Conservation (phyloP, 2,888 invertebrate genomes). For the Eupithecia centaureata region DNA sequence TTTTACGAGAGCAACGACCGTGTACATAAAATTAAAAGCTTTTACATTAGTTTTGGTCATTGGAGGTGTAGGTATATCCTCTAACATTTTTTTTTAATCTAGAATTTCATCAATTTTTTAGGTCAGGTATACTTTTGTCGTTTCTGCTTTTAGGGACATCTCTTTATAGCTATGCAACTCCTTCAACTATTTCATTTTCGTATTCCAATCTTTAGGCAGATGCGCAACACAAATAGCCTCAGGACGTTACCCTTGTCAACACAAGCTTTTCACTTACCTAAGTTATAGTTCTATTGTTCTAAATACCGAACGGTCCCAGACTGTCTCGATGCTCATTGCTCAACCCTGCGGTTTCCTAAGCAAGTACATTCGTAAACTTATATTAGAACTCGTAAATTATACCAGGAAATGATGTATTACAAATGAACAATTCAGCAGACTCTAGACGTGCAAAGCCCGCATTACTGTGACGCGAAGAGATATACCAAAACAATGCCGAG, state of each 20-base stretch:
- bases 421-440: constrained; percentile 38
- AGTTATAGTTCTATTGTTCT: constrained; percentile 71
- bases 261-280: constrained; percentile 70
- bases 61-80: neutral
- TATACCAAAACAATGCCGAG: constrained; percentile 64
- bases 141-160: neutral
- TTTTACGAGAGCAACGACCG: constrained; percentile 40
- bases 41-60: constrained; percentile 7
- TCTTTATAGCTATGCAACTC: constrained; percentile 20
- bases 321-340: constrained; percentile 37
- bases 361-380: constrained; percentile 10
- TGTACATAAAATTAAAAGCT: constrained; percentile 39
- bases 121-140: neutral
- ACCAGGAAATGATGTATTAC: constrained; percentile 36
- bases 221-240: constrained; percentile 63
- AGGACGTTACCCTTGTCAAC: constrained; percentile 73
- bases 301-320: constrained; percentile 53
- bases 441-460: constrained; percentile 46
- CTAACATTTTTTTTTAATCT: neutral
- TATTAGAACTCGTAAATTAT: constrained; percentile 24
- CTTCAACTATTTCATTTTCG: constrained; percentile 41
- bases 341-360: constrained; percentile 17
- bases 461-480: constrained; percentile 58
- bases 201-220: constrained; percentile 48
- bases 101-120: neutral